Base-by-base conservation (phyloP, 2,888 invertebrate species). In the Axea sp. region DNA sequence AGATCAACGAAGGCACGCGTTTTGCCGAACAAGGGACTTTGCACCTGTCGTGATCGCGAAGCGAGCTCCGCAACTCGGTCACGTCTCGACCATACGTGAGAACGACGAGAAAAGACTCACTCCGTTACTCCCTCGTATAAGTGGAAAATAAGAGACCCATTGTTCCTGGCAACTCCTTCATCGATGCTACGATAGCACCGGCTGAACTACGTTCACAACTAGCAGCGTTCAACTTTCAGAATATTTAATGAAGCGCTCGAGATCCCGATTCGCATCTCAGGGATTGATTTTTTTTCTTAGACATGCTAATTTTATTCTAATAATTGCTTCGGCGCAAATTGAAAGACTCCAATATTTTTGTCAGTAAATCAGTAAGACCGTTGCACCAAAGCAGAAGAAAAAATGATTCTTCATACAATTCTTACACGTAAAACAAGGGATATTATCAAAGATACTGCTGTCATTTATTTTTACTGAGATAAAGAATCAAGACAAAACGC, bases 141-240 rank as follows among this genome's bases (percentile, higher is more conserved):
- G 83, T 84, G 81, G 82, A 78, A 84, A 84, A 84, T 84, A 83
- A 84, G 80, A 83, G 83, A 80, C 78, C 80, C 82, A 83, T 84
- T 84, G 84, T 85, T 82, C 76, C 73, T 22, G 45, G 41, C 57
- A 49, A 65, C 69, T 73, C 45, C 51, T 60, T 43, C 51, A 55
- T 72, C 72, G 59, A 62, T 62, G 24, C 33, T 31, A 17, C 47
- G 41, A 59, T 59, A 49, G 41, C n/a, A n/a, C n/a, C n/a, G n/a
- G n/a, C n/a, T n/a, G n/a, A n/a, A n/a, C 26, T 37, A 8, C 39
- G 22, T 22, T 39, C 2, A 15, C 30, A 11, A 28, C 45, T 35
- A 8, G 17, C n/a, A n/a, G n/a, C n/a, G n/a, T n/a, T n/a, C n/a
- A n/a, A n/a, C n/a, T n/a, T n/a, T n/a, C n/a, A n/a, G n/a, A n/a